Percentiles rank a stretch among this genome's conserved stretches.
Conservation (phyloP, 1,140 invertebrate species). For the honey bee (Apis mellifera) region Amel_HAv3.1 CM009940.2:8121501-8122000, state of each 20-base stretch:
- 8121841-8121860: not conserved
- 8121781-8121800: not conserved
- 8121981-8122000: no score
- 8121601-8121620: not conserved
- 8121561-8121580: not conserved
- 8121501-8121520: not conserved
- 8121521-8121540: not conserved
- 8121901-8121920: no score
- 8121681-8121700: not conserved
- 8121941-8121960: no score
- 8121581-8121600: not conserved
- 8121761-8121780: not conserved
- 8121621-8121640: not conserved
- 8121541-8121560: not conserved
- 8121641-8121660: not conserved
- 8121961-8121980: no score
- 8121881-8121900: not conserved
- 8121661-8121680: not conserved
- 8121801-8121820: not conserved
- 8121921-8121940: no score
- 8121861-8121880: not conserved
- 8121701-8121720: conserved; percentile 43
- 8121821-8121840: not conserved
- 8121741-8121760: not conserved
- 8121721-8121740: not conserved